Conservation (phyloP, 1,140 invertebrate species). For the Drosophila kurseongensis region DNA sequence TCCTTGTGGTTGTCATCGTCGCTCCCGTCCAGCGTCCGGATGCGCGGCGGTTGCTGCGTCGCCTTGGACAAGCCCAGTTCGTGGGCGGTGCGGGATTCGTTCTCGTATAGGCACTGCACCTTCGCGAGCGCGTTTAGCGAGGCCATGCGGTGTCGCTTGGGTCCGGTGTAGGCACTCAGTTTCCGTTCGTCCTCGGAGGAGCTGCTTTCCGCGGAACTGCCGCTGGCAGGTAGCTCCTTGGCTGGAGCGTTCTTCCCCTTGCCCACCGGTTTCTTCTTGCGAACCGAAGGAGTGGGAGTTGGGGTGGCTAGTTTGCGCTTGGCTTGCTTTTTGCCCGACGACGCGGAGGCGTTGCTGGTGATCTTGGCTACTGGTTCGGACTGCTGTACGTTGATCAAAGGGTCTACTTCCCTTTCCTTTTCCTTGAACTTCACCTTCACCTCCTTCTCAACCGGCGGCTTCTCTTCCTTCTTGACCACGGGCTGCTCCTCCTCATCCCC, state of each 20-base stretch:
- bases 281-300: constrained; percentile 13
- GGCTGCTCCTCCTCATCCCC: background rate
- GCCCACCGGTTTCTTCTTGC: constrained; percentile 37
- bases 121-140: constrained; percentile 96
- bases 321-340: constrained; percentile 48
- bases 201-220: constrained; percentile 52
- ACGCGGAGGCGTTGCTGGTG: background rate
- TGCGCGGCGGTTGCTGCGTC: constrained; percentile 73
- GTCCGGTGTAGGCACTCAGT: constrained; percentile 85
- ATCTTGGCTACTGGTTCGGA: constrained; percentile 23
- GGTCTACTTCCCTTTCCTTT: constrained; percentile 13
- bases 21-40: constrained; percentile 73
- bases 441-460: background rate
- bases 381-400: constrained; percentile 10
- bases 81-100: constrained; percentile 91
- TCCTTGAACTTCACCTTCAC: background rate
- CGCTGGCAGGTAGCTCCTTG: constrained; percentile 22
- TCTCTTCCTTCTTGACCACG: constrained; percentile 12
- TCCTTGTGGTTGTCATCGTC: constrained; percentile 75
- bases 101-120: constrained; percentile 96
- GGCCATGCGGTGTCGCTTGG: constrained; percentile 93
- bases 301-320: constrained; percentile 52
- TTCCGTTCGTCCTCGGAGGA: constrained; percentile 79
- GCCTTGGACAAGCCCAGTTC: constrained; percentile 85
- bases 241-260: constrained; percentile 16